Base-by-base conservation (phyloP, 2,888 invertebrate species). In the Diloba caeruleocephala region DNA sequence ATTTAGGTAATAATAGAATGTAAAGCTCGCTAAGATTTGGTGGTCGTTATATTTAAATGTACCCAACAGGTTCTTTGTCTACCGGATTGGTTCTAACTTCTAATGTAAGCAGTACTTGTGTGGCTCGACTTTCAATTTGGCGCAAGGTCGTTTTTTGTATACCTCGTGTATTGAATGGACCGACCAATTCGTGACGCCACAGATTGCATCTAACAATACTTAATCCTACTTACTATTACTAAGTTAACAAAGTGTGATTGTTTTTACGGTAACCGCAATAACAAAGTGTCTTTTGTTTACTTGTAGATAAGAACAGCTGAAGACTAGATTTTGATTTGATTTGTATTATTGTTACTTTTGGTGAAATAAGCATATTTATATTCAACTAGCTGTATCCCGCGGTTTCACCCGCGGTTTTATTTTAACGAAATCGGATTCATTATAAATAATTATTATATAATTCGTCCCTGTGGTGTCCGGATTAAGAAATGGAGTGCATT, bases 131-230 rank as follows among this genome's bases (percentile, higher is more conserved):
- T 72, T 75, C 65, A 59, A 70, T 63, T 29, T 41, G 28, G 44
- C 37, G 39, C 64, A 74, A 74, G 74, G 73, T 51, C 57, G 37
- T 39, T 65, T 69, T 65, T 72, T 70, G 48, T 60, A 23, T 52
- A 53, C 28, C 43, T 48, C 42, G 34, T 42, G 49, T 50, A 52
- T 46, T 49, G 58, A 64, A 67, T 60, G 48, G 46, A 31, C 32
- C 13, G 42, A 12, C n/a, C 45, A 13, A 52, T 55, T 53, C 31
- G 54, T 71, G 49, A 70, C 51, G 56, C 52, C 65, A 65, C 48
- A 59, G 65, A 64, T 62, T 65, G 51, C 45, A 65, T 59, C 45
- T 61, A 25, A 48, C 37, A 48, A 38, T 26, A n/a, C n/a, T n/a
- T n/a, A 42, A 25, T 34, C 25, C 29, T 25, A 23, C 10, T 42